These are phyloP conservation scores for Ennomos fuscantarius DNA, from an alignment of 2,888 invertebrate species.

Conservation along the genomic window DNA sequence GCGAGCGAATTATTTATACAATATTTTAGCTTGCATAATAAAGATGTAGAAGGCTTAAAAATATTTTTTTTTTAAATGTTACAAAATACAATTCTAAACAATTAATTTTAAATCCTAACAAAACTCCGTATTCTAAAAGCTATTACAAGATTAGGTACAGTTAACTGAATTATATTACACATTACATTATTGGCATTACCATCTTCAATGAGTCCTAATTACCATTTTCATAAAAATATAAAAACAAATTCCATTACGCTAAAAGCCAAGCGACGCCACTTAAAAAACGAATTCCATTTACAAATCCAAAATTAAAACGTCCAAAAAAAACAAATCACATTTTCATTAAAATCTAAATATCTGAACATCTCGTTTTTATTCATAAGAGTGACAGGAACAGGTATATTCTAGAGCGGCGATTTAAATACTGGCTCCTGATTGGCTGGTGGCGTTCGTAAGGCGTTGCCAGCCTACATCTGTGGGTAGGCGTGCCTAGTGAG, in stretches of 20 bases:
- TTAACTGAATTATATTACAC: too few relatives aligned
- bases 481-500: constrained; percentile 71
- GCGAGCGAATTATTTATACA: too few relatives aligned
- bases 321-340: constrained; percentile 32
- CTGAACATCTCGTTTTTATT: constrained; percentile 36
- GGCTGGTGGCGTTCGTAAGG: constrained; percentile 72
- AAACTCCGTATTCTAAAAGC: too few relatives aligned
- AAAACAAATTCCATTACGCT: constrained; percentile 7
- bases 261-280: constrained; percentile 17
- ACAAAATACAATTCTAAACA: too few relatives aligned
- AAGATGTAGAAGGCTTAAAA: too few relatives aligned
- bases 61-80: too few relatives aligned
- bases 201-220: too few relatives aligned
- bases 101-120: too few relatives aligned
- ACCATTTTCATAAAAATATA: not conserved
- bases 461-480: constrained; percentile 68
- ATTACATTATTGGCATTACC: too few relatives aligned
- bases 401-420: constrained; percentile 57
- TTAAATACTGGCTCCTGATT: constrained; percentile 71
- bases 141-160: too few relatives aligned
- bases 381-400: constrained; percentile 67
- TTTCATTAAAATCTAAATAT: constrained; percentile 30
- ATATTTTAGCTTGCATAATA: too few relatives aligned
- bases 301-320: constrained; percentile 24
- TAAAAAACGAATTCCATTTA: constrained; percentile 32